phyloP scores from a whole-genome alignment of 2,797 vertebrate genomes.

The Cynopterus sphinx region DNA sequence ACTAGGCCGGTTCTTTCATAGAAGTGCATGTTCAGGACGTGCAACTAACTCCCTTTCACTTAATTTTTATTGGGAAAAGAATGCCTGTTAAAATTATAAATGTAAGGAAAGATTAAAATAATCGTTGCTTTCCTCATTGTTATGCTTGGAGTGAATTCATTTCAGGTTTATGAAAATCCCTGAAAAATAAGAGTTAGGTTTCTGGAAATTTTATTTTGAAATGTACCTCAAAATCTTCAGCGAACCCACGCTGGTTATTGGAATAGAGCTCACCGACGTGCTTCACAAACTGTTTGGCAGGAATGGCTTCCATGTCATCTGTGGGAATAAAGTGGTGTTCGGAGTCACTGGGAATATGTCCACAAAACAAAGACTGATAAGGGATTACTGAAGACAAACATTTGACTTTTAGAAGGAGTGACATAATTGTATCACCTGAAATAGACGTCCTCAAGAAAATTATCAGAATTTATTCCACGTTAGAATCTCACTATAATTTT shows the following conservation, averaged over 20 bases:
- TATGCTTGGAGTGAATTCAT: not conserved
- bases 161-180: not conserved
- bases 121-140: not conserved
- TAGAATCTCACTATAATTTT: not conserved
- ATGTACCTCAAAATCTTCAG: slow-evolving; percentile 97
- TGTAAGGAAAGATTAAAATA: not conserved
- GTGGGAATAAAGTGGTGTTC: slow-evolving; percentile 75
- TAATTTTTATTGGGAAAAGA: not conserved
- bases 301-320: slow-evolving; percentile 99
- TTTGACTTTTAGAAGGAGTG: not conserved
- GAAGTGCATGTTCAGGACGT: not conserved
- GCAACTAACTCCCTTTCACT: not conserved
- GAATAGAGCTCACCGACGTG: slow-evolving; percentile 96
- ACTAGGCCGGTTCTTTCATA: not conserved
- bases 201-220: slow-evolving; percentile 68
- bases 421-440: not conserved
- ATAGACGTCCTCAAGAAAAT: not conserved
- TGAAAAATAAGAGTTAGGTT: not conserved
- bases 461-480: not conserved
- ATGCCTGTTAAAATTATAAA: not conserved
- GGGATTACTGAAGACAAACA: not conserved
- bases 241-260: slow-evolving; percentile 97
- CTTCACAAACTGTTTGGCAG: slow-evolving; percentile 97
- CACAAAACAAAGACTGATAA: not conserved
- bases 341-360: slow-evolving; percentile 51